phyloP scores from a whole-genome alignment of 2,888 invertebrate genomes.

The Chaitophorus viminalis region DNA sequence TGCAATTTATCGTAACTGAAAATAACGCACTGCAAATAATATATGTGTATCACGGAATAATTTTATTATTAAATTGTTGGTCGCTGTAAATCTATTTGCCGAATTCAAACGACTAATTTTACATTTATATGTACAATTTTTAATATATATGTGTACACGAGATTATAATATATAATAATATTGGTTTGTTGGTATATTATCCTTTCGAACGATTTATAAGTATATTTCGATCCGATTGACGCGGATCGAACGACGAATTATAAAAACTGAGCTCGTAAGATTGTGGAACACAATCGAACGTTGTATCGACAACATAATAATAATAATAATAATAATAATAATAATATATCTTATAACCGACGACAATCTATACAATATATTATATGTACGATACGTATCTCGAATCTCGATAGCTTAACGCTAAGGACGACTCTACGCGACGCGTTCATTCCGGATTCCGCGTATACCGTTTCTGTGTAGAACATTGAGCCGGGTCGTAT shows the following conservation, averaged over 20 bases:
- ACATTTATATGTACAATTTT: background rate
- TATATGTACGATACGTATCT: background rate
- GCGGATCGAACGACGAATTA: background rate
- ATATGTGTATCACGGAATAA: too few species aligned
- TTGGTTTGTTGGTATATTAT: too few species aligned
- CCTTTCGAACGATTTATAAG: background rate
- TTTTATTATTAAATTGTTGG: background rate
- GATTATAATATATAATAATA: background rate
- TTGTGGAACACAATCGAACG: constrained; percentile 44
- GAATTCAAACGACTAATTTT: background rate
- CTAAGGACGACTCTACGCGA: background rate
- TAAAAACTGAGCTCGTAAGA: constrained; percentile 21
- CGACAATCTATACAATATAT: background rate
- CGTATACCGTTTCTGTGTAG: constrained; percentile 20
- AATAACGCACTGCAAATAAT: too few species aligned
- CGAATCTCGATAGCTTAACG: background rate
- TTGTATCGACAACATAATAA: constrained; percentile 46
- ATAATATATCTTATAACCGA: background rate
- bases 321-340: too few species aligned
- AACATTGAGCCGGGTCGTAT: constrained; percentile 48
- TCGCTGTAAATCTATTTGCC: background rate
- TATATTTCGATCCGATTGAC: background rate
- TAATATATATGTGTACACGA: background rate
- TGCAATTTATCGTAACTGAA: too few species aligned
- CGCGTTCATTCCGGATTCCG: constrained; percentile 45